Percentiles rank a stretch among this genome's conserved stretches.
phyloP scores from a whole-genome alignment of 2,797 vertebrate species.

The Myoxocephalus aenaeus region DNA sequence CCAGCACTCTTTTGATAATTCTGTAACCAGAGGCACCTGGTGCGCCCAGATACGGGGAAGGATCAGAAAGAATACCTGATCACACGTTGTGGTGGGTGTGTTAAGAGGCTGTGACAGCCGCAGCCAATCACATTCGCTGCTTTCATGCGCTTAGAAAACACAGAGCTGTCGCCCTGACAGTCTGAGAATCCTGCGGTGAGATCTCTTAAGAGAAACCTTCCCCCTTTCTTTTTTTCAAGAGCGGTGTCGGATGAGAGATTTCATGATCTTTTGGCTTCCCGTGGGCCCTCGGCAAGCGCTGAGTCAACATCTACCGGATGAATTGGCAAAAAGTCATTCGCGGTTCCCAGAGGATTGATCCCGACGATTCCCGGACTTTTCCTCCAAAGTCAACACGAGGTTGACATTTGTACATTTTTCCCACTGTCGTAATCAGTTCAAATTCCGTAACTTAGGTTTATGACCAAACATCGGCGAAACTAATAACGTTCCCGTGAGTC shows the following conservation, averaged over 20 bases:
- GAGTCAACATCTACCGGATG: neutral
- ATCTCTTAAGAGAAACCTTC: neutral
- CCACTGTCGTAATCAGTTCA: too few species aligned
- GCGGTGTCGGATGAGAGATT: neutral
- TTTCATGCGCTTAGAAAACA: neutral
- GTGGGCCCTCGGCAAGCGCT: neutral
- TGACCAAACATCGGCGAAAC: too few species aligned
- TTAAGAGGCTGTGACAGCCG: neutral
- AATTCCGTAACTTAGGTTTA: too few species aligned
- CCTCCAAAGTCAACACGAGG: neutral
- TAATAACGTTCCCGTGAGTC: too few species aligned
- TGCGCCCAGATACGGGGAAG: neutral
- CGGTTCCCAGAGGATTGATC: neutral
- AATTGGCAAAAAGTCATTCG: neutral
- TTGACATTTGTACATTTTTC: neutral
- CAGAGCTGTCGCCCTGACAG: neutral
- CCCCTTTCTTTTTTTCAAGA: too few species aligned
- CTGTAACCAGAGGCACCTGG: neutral
- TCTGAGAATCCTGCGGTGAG: neutral
- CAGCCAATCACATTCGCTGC: neutral
- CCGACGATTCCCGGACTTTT: neutral
- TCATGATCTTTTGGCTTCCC: neutral
- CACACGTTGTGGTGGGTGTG: neutral
- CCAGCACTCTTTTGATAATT: neutral
- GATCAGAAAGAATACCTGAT: slow-evolving; percentile 5